A percentile compares a stretch with the other conserved stretches of the same genome.
Evolutionary conservation across 2,888 invertebrate genomes (phyloP).

Genomic region (Panzeria rudis): DNA sequence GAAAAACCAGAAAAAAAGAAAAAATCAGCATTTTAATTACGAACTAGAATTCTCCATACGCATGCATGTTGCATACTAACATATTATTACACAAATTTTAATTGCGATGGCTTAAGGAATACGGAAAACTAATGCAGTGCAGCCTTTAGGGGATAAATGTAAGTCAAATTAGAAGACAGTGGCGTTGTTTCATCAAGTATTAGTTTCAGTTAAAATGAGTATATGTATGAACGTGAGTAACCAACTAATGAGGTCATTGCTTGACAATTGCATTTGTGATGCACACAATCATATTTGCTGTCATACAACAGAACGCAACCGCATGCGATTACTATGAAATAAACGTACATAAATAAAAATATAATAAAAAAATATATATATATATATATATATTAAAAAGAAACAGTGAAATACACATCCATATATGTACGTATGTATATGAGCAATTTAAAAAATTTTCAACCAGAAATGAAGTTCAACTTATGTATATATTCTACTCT

Average conservation of each 20-base stretch:
- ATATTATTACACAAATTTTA: constrained; percentile 20
- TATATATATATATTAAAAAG: constrained; percentile 24
- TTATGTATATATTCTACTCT: too few relatives aligned
- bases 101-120: constrained; percentile 22
- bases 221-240: constrained; percentile 12
- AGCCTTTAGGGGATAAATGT: constrained; percentile 47
- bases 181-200: constrained; percentile 43
- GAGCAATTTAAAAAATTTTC: too few relatives aligned
- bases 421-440: constrained; percentile 1
- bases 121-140: constrained; percentile 25
- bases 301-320: constrained; percentile 24
- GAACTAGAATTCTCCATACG: constrained; percentile 22
- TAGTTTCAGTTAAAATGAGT: constrained; percentile 6
- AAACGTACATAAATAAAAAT: constrained; percentile 6
- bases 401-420: too few relatives aligned
- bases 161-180: constrained; percentile 60
- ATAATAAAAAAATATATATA: constrained; percentile 7
- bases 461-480: too few relatives aligned
- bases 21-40: constrained; percentile 30
- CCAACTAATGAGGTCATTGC: constrained; percentile 81
- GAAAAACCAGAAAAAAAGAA: neutral
- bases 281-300: constrained; percentile 37
- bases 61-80: constrained; percentile 28
- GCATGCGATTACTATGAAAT: constrained; percentile 12
- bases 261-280: constrained; percentile 80